phyloP scores from a whole-genome alignment of 2,113 vertebrate genomes.

The Sceloporus tristichus region DNA sequence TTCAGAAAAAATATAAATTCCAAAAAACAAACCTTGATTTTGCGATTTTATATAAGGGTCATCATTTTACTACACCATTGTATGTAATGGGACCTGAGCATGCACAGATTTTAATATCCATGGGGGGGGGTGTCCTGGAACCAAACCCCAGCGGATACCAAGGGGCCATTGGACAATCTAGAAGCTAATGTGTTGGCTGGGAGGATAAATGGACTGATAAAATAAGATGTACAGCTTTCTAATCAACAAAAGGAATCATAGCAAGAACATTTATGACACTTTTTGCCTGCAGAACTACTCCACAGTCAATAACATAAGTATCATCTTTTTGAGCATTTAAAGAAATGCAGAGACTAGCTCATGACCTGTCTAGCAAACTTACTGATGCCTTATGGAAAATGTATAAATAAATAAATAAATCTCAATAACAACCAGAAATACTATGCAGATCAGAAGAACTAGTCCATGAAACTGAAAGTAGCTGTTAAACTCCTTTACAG shows the following conservation, averaged over 20 bases:
- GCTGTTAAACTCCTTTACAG: background rate
- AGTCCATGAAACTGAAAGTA: background rate
- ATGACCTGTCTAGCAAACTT: no score
- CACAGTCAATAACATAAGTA: background rate
- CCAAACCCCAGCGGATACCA: no score
- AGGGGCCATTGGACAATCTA: no score
- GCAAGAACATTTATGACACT: background rate
- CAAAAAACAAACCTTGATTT: no score
- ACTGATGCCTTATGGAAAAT: background rate
- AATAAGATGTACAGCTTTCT: background rate
- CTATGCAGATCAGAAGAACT: background rate
- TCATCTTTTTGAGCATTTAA: background rate
- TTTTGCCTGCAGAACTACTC: background rate
- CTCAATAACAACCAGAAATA: background rate
- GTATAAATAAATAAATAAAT: background rate
- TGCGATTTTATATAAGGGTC: no score
- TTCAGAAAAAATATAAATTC: no score
- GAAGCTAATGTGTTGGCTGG: background rate
- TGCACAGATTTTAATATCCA: no score
- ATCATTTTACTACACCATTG: no score
- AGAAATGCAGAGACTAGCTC: background rate
- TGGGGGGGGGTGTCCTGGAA: no score
- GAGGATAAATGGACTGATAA: background rate
- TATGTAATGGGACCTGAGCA: no score
- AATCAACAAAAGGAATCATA: background rate